Conservation (phyloP, 2,888 invertebrate genomes). For the Lasioglossum lativentre region DNA sequence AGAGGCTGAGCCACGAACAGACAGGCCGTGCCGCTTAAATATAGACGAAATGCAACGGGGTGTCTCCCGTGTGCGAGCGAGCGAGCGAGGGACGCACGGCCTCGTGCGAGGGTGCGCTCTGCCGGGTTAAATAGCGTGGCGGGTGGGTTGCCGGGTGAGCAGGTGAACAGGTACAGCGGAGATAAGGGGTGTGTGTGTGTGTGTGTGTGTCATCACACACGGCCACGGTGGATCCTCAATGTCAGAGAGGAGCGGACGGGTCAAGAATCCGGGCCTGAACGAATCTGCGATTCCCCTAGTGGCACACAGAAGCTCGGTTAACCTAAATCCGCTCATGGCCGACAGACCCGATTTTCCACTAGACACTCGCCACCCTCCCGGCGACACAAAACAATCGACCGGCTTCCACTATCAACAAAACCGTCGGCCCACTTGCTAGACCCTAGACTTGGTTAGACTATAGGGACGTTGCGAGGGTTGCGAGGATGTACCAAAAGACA, state of each 20-base stretch:
- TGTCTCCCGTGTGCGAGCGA: slow-evolving; percentile 66
- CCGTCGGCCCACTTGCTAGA: background rate
- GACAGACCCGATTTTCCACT: slow-evolving; percentile 12
- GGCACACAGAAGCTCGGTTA: background rate
- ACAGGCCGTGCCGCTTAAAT: slow-evolving; percentile 78
- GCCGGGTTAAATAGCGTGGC: slow-evolving; percentile 5
- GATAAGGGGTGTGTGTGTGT: background rate
- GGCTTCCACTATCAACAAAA: background rate
- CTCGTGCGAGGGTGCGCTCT: slow-evolving; percentile 9
- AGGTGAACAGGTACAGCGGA: background rate
- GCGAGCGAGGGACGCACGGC: slow-evolving; percentile 30
- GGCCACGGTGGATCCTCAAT: background rate
- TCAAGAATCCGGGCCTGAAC: slow-evolving; percentile 1
- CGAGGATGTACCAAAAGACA: no score
- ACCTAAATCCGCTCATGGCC: slow-evolving; percentile 10
- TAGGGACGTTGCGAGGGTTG: no score
- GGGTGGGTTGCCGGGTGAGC: background rate
- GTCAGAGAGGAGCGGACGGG: slow-evolving; percentile 1
- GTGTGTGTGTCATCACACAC: no score
- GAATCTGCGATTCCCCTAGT: background rate
- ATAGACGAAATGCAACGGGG: slow-evolving; percentile 80
- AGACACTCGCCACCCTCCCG: background rate
- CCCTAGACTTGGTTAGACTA: no score
- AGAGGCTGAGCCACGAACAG: slow-evolving; percentile 75
- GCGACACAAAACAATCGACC: background rate